Evolutionary conservation across 2,113 vertebrate species (phyloP).

Genomic region (Takifugu flavidus): DNA sequence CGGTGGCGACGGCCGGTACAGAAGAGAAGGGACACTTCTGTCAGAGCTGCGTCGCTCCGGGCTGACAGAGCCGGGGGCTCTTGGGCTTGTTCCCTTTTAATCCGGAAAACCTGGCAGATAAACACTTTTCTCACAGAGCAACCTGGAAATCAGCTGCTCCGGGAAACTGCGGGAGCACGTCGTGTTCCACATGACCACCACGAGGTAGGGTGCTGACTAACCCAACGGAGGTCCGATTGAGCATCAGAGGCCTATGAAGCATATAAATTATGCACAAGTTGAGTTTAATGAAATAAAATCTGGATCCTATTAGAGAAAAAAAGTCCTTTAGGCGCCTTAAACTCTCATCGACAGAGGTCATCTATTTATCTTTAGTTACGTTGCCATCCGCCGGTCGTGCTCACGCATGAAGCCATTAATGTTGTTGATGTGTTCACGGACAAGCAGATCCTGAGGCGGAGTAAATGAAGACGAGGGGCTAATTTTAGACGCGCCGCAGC

Average conservation of each 20-base stretch:
- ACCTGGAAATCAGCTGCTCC: background rate
- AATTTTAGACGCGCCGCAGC: slow-evolving; percentile 38
- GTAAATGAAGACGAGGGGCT: slow-evolving; percentile 24
- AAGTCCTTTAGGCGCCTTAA: slow-evolving; percentile 5
- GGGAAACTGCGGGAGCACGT: background rate
- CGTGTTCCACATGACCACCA: too few species aligned
- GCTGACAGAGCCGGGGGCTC: too few species aligned
- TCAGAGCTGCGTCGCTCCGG: too few species aligned
- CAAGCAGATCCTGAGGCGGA: slow-evolving; percentile 22
- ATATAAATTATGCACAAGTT: slow-evolving; percentile 4
- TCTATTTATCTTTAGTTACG: background rate
- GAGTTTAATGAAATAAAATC: background rate
- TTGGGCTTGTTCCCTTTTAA: too few species aligned
- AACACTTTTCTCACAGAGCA: background rate
- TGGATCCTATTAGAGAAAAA: slow-evolving; percentile 8
- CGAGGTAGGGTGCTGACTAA: too few species aligned
- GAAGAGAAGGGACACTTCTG: too few species aligned
- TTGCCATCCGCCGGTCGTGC: background rate
- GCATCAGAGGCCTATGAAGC: too few species aligned
- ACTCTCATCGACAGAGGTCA: background rate
- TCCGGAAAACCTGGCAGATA: too few species aligned
- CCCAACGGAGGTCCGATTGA: too few species aligned
- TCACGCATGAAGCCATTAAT: slow-evolving; percentile 1
- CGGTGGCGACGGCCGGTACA: too few species aligned
- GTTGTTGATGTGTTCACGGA: slow-evolving; percentile 14